Percentiles rank a stretch among this genome's conserved stretches.
phyloP scores from a whole-genome alignment of 2,113 vertebrate genomes.

The Anoura caudifer region DNA sequence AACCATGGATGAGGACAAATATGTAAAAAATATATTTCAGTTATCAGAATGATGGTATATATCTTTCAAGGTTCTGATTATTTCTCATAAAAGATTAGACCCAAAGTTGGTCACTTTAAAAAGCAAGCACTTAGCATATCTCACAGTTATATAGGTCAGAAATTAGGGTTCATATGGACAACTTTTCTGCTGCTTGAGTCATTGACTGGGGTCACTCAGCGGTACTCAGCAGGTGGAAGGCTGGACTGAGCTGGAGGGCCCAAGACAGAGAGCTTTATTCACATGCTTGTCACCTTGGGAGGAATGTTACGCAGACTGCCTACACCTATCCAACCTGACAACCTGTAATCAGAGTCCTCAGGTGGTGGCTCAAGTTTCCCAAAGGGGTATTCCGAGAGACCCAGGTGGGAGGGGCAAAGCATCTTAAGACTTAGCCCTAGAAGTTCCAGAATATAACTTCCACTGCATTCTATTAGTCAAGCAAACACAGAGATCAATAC shows the following conservation, averaged over 20 bases:
- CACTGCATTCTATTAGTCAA: not conserved
- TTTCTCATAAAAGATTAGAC: not conserved
- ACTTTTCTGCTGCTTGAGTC: not conserved
- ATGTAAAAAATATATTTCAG: not conserved
- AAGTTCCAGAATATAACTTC: not conserved
- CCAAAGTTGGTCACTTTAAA: not conserved
- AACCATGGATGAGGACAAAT: not conserved
- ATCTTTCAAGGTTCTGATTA: not conserved
- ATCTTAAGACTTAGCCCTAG: not conserved
- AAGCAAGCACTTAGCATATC: not conserved
- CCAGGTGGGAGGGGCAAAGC: not conserved
- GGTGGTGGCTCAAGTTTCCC: not conserved
- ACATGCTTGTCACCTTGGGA: too few relatives aligned
- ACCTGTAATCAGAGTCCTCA: not conserved
- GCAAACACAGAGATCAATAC: not conserved
- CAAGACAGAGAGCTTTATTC: not conserved
- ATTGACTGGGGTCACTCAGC: not conserved
- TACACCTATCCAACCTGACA: too few relatives aligned
- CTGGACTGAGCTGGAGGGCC: not conserved
- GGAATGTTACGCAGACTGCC: fast-evolving
- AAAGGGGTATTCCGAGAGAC: not conserved
- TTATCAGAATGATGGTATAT: not conserved
- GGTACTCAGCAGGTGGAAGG: not conserved
- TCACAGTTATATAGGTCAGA: not conserved
- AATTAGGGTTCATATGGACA: not conserved